Evolutionary conservation across 1,140 invertebrate genomes (phyloP).

Genomic region (Aphis craccivora): DNA sequence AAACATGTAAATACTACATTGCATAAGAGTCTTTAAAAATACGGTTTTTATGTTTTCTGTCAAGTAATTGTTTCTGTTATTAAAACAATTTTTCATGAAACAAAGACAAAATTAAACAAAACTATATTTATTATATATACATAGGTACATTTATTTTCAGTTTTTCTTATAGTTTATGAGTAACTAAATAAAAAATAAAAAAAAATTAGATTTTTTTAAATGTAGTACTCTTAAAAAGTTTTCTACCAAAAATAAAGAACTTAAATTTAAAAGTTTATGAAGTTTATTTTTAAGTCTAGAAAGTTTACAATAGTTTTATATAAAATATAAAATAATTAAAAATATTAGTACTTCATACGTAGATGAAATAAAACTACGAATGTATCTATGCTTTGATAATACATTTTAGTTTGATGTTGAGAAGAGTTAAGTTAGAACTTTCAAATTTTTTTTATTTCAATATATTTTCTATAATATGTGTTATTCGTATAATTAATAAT

Average conservation of each 20-base stretch:
- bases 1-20: background rate
- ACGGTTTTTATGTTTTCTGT: background rate
- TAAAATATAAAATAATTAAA: slow-evolving; percentile 3
- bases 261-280: background rate
- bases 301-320: background rate
- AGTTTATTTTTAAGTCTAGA: background rate
- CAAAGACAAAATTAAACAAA: background rate
- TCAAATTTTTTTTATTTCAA: background rate
- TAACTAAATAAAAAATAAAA: background rate
- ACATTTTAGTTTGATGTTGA: background rate
- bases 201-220: background rate
- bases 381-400: background rate
- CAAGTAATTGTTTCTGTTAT: background rate
- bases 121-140: background rate
- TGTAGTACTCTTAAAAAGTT: background rate
- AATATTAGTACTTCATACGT: background rate
- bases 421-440: background rate
- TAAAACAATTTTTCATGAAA: background rate
- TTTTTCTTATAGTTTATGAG: background rate
- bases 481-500: background rate
- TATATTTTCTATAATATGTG: background rate
- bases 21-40: background rate
- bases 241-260: background rate
- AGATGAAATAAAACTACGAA: background rate
- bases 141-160: background rate